phyloP scores from a whole-genome alignment of 2,888 invertebrate species.

The Apocheima hispidaria region DNA sequence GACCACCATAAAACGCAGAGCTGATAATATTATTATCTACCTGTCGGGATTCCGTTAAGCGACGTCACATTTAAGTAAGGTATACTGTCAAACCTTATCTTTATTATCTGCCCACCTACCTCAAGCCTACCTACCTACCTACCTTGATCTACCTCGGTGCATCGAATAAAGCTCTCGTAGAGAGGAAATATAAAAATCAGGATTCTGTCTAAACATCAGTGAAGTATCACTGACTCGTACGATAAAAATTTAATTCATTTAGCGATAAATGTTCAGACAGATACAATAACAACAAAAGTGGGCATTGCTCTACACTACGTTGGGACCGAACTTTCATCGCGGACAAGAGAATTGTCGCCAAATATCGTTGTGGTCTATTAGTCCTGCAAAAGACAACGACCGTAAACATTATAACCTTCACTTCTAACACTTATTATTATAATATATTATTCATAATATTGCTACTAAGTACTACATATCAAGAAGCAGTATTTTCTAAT shows the following conservation, averaged over 20 bases:
- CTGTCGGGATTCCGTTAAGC: conserved; percentile 17
- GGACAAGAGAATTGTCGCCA: too few species aligned
- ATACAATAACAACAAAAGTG: too few species aligned
- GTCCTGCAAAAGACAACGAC: too few species aligned
- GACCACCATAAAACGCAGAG: conserved; percentile 8
- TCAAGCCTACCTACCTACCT: conserved; percentile 24
- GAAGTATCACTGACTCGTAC: not conserved
- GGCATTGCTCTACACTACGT: too few species aligned
- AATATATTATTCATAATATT: too few species aligned
- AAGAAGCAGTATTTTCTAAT: too few species aligned
- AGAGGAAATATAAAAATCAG: not conserved
- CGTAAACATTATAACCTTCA: too few species aligned
- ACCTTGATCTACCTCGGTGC: not conserved
- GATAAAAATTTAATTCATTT: not conserved
- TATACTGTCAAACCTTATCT: conserved; percentile 27
- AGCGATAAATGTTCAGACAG: not conserved
- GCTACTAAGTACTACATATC: too few species aligned
- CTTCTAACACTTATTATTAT: too few species aligned
- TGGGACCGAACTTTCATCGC: too few species aligned
- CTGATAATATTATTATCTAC: not conserved
- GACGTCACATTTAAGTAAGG: conserved; percentile 21
- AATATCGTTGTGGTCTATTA: too few species aligned
- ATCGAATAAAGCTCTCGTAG: not conserved
- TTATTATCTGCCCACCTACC: conserved; percentile 33
- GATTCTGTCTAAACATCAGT: not conserved